Conservation (phyloP, 1,140 invertebrate genomes). For the Adoxophyes honmai region DNA sequence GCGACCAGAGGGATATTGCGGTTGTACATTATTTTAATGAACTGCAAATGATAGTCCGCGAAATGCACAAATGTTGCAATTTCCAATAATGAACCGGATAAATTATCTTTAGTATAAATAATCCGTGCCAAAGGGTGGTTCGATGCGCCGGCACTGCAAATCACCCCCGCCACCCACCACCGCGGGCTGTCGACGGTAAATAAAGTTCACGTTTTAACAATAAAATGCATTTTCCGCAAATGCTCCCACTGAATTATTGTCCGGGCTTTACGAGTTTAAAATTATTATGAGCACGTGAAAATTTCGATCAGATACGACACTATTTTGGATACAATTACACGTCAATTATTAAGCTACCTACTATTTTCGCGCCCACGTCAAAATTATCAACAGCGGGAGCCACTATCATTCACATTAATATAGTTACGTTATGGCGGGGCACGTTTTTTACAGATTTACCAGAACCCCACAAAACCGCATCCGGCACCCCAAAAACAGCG, state of each 20-base stretch:
- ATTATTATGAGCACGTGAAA: constrained; percentile 75
- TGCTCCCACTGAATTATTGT: constrained; percentile 74
- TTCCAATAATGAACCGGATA: constrained; percentile 72
- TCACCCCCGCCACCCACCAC: constrained; percentile 60
- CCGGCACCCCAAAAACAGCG: constrained; percentile 40
- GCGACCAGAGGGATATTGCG: constrained; percentile 24
- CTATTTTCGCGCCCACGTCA: too few species aligned
- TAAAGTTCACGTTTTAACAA: constrained; percentile 78
- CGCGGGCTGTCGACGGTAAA: constrained; percentile 72
- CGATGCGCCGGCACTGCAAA: constrained; percentile 72
- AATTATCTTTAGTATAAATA: constrained; percentile 77
- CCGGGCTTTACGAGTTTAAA: constrained; percentile 75
- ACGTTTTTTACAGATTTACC: constrained; percentile 41
- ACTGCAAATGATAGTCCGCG: constrained; percentile 65
- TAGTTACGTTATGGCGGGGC: constrained; percentile 16
- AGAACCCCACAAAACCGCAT: constrained; percentile 27
- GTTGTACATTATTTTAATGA: constrained; percentile 59
- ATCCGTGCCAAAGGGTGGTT: constrained; percentile 73
- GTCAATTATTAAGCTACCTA: constrained; percentile 1
- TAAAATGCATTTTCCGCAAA: constrained; percentile 78
- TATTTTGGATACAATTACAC: constrained; percentile 42
- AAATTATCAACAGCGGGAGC: too few species aligned
- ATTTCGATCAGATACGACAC: constrained; percentile 74
- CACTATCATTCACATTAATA: constrained; percentile 4
- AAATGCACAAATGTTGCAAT: constrained; percentile 73